These are phyloP conservation scores for Eptesicus fuscus DNA, from an alignment of 2,113 vertebrate genomes.

Conservation along the genomic window DNA sequence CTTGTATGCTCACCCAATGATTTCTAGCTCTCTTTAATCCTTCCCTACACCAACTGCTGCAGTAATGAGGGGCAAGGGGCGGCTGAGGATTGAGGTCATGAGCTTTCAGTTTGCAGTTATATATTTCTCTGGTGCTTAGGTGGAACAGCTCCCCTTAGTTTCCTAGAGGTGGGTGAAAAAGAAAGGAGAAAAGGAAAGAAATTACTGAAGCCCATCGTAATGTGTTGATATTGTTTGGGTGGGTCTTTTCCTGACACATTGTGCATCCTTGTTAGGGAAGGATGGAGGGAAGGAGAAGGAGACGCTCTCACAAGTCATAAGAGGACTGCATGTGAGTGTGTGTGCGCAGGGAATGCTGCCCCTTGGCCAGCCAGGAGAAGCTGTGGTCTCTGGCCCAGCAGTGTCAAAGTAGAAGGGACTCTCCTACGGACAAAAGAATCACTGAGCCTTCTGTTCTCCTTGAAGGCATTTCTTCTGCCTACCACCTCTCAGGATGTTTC, in stretches of 20 bases:
- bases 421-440: neutral
- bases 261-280: neutral
- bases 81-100: constrained; percentile 77
- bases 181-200: neutral
- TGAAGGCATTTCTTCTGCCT: neutral
- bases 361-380: neutral
- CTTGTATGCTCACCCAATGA: constrained; percentile 80
- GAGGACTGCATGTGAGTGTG: neutral
- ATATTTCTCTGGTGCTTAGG: constrained; percentile 76
- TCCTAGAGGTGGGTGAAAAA: neutral
- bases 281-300: neutral
- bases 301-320: neutral
- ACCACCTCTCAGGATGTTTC: neutral
- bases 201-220: neutral
- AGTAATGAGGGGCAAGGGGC: constrained; percentile 83
- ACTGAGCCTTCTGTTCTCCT: neutral
- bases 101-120: constrained; percentile 79
- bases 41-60: constrained; percentile 80
- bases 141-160: constrained; percentile 52
- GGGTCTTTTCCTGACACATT: neutral
- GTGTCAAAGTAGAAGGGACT: neutral
- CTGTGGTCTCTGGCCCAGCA: neutral
- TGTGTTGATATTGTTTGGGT: neutral
- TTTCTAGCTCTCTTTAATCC: constrained; percentile 84
- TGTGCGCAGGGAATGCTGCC: neutral